A percentile compares a stretch with the other conserved stretches of the same genome.
These are phyloP conservation scores for Aproaerema taeniolella DNA, from an alignment of 2,888 invertebrate species.

Conservation along the genomic window DNA sequence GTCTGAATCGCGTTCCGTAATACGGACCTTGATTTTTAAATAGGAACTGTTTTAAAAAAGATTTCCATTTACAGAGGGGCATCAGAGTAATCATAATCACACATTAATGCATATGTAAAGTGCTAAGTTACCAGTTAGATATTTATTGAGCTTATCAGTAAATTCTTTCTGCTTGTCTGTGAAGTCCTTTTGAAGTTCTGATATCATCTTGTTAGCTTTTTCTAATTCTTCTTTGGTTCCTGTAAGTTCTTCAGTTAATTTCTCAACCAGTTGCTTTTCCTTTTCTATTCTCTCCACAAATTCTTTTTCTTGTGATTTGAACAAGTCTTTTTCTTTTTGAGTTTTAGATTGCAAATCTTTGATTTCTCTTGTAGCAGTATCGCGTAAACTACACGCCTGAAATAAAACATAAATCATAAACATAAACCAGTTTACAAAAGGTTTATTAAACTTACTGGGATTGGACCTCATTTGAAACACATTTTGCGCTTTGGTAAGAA, in stretches of 20 bases:
- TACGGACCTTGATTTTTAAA: too few species aligned
- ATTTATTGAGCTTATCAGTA: constrained; percentile 58
- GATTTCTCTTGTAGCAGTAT: constrained; percentile 74
- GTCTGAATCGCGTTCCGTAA: too few species aligned
- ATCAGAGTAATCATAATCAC: too few species aligned
- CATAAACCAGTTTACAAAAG: too few species aligned
- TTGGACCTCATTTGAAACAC: too few species aligned
- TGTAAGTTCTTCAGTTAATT: constrained; percentile 62
- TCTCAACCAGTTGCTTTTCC: constrained; percentile 72
- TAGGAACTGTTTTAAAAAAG: too few species aligned
- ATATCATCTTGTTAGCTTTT: constrained; percentile 73
- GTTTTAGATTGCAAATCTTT: constrained; percentile 65
- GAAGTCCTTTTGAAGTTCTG: constrained; percentile 72
- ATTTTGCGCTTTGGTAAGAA: too few species aligned
- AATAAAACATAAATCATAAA: too few species aligned
- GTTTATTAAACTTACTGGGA: too few species aligned
- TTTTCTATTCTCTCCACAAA: constrained; percentile 64
- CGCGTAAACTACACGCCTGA: constrained; percentile 79
- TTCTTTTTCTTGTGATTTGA: constrained; percentile 60
- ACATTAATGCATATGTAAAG: too few species aligned
- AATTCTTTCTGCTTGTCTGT: constrained; percentile 74
- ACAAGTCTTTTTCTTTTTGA: constrained; percentile 54
- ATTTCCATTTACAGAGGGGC: too few species aligned
- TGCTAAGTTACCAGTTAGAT: constrained; percentile 54
- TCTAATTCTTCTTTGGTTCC: constrained; percentile 72